Evolutionary conservation across 2,113 vertebrate genomes (phyloP), one percentile per base, ranked within the genome.

Genomic region (Pterocles gutturalis): DNA sequence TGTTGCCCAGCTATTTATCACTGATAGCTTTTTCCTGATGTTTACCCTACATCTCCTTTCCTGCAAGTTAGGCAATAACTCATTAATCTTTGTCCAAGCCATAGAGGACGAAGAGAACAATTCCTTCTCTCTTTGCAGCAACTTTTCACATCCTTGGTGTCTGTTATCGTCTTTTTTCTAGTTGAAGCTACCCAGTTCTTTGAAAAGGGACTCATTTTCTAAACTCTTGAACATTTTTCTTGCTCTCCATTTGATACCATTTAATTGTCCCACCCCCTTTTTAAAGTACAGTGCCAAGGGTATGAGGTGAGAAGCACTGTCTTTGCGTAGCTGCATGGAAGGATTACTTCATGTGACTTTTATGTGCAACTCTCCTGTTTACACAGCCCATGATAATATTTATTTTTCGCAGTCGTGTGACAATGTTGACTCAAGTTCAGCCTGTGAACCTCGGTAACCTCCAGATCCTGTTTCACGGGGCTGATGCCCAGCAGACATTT

Each of bases 331-430:
- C n/a, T 3, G 0, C 38, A 31, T 62, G 77, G 72, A 75, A 87
- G 53, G 29, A 78, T 75, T 62, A 43, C 4, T 91, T 64, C 72
- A 67, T 7, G 25, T 61, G 77, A 67, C 38, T 67, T 89, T 85
- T 15, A 48, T 71, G 60, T 64, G 65, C 48, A 78, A 10, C 69
- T 60, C 48, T 79, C 34, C 65, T 96, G 65, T 94, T 96, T 94
- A 67, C 73, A 89, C 38, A 91, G 69, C 14, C 43, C 80, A 33
- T 33, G 66, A 25, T 5, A 83, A 73, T 71, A 58, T 89, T 96
- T 97, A 34, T 71, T 94, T 97, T 96, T 92, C 65, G 33, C 77
- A 87, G 93, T 96, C 34, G 33, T 79, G 95, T 96, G 93, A 97
- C 94, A 51, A 3, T 91, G 94, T 97, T 97, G 94, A 97, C 89